A percentile compares a stretch with the other conserved stretches of the same genome.
Conservation (phyloP, 2,797 vertebrate genomes). For the Acanthornis magna region DNA sequence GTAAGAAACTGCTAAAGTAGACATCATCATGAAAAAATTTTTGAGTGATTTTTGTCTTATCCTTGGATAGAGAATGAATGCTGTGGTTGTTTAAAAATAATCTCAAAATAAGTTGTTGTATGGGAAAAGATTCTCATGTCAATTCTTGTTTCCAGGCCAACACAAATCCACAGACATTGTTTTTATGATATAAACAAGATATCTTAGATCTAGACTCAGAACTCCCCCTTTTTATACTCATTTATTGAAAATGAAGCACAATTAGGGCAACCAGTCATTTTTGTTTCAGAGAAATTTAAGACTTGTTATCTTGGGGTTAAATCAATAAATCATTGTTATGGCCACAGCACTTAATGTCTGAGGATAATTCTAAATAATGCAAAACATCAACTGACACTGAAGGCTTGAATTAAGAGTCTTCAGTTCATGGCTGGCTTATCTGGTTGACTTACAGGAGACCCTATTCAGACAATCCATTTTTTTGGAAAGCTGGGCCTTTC, state of each 20-base stretch:
- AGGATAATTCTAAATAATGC: background rate
- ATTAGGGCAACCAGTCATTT: background rate
- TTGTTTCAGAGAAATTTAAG: background rate
- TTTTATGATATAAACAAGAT: background rate
- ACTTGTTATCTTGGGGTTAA: background rate
- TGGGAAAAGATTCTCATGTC: conserved; percentile 34
- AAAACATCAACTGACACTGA: background rate
- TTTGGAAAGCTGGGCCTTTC: background rate
- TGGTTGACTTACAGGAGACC: background rate
- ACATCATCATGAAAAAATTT: conserved; percentile 22
- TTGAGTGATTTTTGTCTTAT: conserved; percentile 30
- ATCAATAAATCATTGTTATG: background rate
- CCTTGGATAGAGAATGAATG: conserved; percentile 10
- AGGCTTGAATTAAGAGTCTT: background rate
- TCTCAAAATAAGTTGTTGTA: conserved; percentile 47
- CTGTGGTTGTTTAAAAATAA: conserved; percentile 46
- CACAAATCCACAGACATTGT: conserved; percentile 25
- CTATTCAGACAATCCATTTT: background rate
- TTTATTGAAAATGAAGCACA: background rate
- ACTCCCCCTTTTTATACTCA: background rate
- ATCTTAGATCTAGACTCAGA: background rate
- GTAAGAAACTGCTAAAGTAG: background rate
- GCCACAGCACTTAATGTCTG: background rate
- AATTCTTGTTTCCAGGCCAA: conserved; percentile 39
- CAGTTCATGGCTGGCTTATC: background rate